Conservation (phyloP, 2,888 invertebrate species). For the Torymus auratus region DNA sequence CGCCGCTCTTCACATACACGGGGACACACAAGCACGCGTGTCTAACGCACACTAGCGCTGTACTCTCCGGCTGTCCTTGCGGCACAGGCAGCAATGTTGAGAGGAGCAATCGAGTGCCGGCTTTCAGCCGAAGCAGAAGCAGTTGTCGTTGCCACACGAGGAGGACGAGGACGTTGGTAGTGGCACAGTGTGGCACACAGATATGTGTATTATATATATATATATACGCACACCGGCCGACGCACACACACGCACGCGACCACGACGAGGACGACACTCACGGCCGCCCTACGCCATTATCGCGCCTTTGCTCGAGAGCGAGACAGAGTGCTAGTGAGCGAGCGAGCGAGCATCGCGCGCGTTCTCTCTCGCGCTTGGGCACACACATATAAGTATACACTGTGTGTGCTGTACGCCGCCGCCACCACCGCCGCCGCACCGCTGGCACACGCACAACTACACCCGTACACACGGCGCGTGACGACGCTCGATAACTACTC, state of each 20-base stretch:
- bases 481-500: neutral
- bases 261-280: slow-evolving; percentile 7
- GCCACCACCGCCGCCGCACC: neutral
- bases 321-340: slow-evolving; percentile 20
- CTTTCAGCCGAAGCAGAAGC: no score
- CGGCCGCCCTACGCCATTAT: slow-evolving; percentile 48
- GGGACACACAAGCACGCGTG: no score
- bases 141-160: no score
- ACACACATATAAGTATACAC: no score
- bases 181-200: no score
- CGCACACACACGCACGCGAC: neutral
- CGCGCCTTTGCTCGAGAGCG: slow-evolving; percentile 31
- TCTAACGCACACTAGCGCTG: no score
- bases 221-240: neutral
- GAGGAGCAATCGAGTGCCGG: no score
- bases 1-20: no score
- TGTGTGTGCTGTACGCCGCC: no score
- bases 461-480: neutral
- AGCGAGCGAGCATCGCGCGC: slow-evolving; percentile 37
- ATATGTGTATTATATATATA: neutral
- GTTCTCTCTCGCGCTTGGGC: slow-evolving; percentile 3
- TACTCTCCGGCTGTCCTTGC: no score
- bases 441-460: no score
- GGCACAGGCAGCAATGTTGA: no score
- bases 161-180: neutral